Evolutionary conservation across 2,113 vertebrate genomes (phyloP).

Genomic region (Nycticryphes semicollaris): DNA sequence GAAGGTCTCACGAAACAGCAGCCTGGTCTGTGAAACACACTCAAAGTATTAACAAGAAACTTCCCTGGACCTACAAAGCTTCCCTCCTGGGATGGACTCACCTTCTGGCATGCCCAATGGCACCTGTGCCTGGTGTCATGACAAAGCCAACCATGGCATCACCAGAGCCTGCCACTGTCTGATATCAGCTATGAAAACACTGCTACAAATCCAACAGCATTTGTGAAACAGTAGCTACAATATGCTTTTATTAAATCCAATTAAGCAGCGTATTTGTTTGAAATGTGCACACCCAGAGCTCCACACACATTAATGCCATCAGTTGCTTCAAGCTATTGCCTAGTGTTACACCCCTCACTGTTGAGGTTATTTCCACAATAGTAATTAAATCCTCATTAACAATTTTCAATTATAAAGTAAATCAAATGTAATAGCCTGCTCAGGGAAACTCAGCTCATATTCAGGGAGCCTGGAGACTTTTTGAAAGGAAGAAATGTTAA

Average conservation of each 20-base stretch:
- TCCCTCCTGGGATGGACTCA: background rate
- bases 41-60: background rate
- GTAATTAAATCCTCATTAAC: conserved; percentile 7
- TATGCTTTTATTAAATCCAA: background rate
- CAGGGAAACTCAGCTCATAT: background rate
- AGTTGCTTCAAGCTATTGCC: background rate
- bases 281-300: background rate
- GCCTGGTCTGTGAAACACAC: background rate
- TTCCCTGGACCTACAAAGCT: background rate
- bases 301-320: background rate
- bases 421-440: background rate
- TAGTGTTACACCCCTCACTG: rapidly evolving
- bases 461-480: background rate
- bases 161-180: rapidly evolving
- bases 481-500: background rate
- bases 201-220: background rate
- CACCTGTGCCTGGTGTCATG: rapidly evolving
- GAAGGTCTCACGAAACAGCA: background rate
- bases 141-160: rapidly evolving
- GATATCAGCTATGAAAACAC: background rate
- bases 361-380: conserved; percentile 1
- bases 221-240: background rate
- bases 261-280: background rate
- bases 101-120: rapidly evolving
- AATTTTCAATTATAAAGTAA: background rate